A percentile compares a stretch with the other conserved stretches of the same genome.
Conservation (phyloP, 2,888 invertebrate species). For the Elysia crispata region DNA sequence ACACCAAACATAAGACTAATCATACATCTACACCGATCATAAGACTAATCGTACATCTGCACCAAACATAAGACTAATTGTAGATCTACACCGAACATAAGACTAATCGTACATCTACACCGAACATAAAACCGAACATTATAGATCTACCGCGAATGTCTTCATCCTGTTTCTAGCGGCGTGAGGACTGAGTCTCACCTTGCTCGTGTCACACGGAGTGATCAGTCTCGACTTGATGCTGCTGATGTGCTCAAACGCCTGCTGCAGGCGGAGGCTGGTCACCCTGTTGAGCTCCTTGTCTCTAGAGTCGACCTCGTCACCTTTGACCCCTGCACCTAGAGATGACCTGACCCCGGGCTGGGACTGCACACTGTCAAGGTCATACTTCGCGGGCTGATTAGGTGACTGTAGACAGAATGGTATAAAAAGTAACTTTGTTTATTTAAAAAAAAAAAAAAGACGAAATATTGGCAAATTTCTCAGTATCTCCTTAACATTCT, state of each 20-base stretch:
- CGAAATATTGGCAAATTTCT: background rate
- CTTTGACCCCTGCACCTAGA: background rate
- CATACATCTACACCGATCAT: too few relatives aligned
- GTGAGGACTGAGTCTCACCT: too few relatives aligned
- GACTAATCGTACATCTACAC: too few relatives aligned
- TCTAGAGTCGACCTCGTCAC: slow-evolving; percentile 26
- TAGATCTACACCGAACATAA: too few relatives aligned
- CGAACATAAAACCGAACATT: too few relatives aligned
- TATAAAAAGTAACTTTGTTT: background rate
- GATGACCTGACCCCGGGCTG: background rate
- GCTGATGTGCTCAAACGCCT: slow-evolving; percentile 52
- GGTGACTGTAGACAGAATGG: background rate
- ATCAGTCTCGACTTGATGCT: slow-evolving; percentile 52
- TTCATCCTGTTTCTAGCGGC: too few relatives aligned
- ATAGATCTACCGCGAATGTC: too few relatives aligned
- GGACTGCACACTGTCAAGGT: background rate
- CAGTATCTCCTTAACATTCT: too few relatives aligned
- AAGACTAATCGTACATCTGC: too few relatives aligned
- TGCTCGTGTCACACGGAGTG: slow-evolving; percentile 44
- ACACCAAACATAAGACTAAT: too few relatives aligned
- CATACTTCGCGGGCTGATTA: slow-evolving; percentile 23
- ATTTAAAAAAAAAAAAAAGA: background rate
- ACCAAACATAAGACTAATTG: too few relatives aligned
- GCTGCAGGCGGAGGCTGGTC: slow-evolving; percentile 51
- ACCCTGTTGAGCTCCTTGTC: slow-evolving; percentile 52